Conservation (phyloP, 2,797 vertebrate genomes). For the Oryzias dopingdopingensis region DNA sequence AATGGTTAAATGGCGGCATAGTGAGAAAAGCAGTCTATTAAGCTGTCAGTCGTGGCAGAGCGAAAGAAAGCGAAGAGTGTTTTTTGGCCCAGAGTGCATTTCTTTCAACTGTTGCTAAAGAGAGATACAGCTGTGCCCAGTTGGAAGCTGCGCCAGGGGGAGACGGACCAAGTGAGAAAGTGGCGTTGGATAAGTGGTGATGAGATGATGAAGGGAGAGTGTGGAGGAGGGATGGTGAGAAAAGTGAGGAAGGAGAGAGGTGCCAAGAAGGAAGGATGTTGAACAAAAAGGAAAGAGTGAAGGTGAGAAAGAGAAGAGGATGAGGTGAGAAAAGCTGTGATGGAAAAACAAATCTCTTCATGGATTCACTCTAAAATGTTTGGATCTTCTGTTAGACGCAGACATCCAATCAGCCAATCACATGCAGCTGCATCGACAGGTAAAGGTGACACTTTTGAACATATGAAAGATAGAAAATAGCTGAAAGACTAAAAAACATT, state of each 20-base stretch:
- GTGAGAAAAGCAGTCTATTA: conserved; percentile 13
- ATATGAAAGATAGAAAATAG: no score
- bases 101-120: conserved; percentile 47
- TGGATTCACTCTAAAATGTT: not conserved
- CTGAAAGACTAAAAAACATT: no score
- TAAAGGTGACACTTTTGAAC: no score
- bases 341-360: conserved; percentile 2
- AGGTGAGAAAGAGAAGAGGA: conserved; percentile 16
- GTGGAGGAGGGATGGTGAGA: conserved; percentile 20
- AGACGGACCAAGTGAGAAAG: conserved; percentile 33
- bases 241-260: conserved; percentile 23
- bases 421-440: no score
- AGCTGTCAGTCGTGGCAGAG: conserved; percentile 35
- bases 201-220: conserved; percentile 32
- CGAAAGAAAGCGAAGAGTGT: conserved; percentile 23
- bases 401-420: no score
- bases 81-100: conserved; percentile 30
- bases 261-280: conserved; percentile 29
- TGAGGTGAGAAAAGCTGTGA: conserved; percentile 38
- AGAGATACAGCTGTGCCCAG: conserved; percentile 42
- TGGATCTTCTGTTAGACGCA: not conserved
- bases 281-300: not conserved
- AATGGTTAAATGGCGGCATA: not conserved
- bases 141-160: conserved; percentile 11
- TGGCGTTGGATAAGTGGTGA: conserved; percentile 18